These are phyloP conservation scores for Pygathrix nemaeus DNA, from an alignment of 2,113 vertebrate genomes.

Conservation along the genomic window DNA sequence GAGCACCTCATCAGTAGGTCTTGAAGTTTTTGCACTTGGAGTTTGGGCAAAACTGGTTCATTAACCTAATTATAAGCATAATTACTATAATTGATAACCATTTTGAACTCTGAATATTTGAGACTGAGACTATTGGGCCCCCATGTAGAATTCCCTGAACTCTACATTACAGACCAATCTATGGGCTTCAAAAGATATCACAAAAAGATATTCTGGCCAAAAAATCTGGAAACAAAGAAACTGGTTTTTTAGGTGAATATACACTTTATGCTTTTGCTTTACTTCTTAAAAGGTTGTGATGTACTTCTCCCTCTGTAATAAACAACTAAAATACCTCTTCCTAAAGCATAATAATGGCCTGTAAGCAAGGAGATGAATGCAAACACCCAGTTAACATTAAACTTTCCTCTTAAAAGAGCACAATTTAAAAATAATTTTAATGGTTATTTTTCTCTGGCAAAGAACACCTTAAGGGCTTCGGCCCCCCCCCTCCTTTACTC, in stretches of 20 bases:
- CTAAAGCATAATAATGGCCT: slow-evolving; percentile 41
- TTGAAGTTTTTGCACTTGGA: slow-evolving; percentile 84
- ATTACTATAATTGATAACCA: slow-evolving; percentile 89
- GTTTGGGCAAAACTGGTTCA: slow-evolving; percentile 84
- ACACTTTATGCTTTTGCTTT: slow-evolving; percentile 75
- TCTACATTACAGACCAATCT: slow-evolving; percentile 67
- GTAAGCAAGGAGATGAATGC: slow-evolving; percentile 54
- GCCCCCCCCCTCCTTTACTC: not conserved
- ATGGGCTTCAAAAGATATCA: slow-evolving; percentile 68
- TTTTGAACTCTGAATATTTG: slow-evolving; percentile 82
- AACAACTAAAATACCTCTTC: slow-evolving; percentile 69
- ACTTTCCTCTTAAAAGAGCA: slow-evolving; percentile 71
- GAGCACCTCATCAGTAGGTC: slow-evolving; percentile 74
- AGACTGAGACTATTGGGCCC: slow-evolving; percentile 79
- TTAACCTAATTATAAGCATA: slow-evolving; percentile 89
- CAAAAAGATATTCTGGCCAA: slow-evolving; percentile 74
- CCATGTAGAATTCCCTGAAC: slow-evolving; percentile 66
- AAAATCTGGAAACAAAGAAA: slow-evolving; percentile 82
- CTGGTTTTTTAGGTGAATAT: slow-evolving; percentile 68
- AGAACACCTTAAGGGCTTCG: not conserved
- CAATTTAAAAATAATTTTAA: slow-evolving; percentile 26
- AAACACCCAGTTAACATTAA: slow-evolving; percentile 69
- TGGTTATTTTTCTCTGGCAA: slow-evolving; percentile 54
- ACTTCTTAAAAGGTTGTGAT: slow-evolving; percentile 65
- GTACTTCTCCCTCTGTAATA: slow-evolving; percentile 29